phyloP scores from a whole-genome alignment of 1,140 invertebrate genomes.

The Sycophaga agraensis region DNA sequence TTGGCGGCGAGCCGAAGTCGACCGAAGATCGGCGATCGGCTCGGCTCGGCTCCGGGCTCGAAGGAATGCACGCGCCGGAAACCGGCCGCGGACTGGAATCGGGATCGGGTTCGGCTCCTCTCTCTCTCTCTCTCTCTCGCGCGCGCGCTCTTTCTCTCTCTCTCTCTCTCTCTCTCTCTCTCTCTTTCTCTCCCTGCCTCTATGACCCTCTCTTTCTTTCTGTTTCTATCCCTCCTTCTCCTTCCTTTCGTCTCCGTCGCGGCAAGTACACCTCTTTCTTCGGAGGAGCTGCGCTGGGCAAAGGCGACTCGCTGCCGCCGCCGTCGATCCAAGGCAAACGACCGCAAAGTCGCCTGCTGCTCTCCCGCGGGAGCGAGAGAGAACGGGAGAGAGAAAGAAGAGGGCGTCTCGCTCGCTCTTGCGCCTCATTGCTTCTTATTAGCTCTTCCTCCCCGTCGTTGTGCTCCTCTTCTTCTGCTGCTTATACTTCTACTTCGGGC shows the following conservation, averaged over 20 bases:
- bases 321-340: conserved; percentile 28
- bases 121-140: neutral
- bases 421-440: conserved; percentile 9
- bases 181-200: neutral
- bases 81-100: conserved; percentile 30
- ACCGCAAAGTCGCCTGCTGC: conserved; percentile 21
- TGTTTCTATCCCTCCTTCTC: conserved; percentile 1
- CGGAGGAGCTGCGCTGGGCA: neutral
- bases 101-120: conserved; percentile 26
- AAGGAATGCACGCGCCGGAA: conserved; percentile 27
- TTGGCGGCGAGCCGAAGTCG: neutral
- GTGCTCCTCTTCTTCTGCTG: neutral
- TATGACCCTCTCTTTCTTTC: conserved; percentile 22
- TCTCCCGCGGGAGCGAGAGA: neutral
- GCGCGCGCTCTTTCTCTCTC: no score
- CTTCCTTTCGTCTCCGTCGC: neutral
- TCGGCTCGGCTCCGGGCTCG: neutral
- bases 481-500: neutral
- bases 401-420: neutral
- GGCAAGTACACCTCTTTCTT: conserved; percentile 8
- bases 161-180: neutral
- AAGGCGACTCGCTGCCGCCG: conserved; percentile 15
- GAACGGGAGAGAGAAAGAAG: neutral
- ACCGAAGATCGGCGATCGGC: conserved; percentile 27
- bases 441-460: conserved; percentile 6